These are phyloP conservation scores for Diachrysia chrysitis DNA, from an alignment of 2,888 invertebrate genomes.

Conservation along the genomic window DNA sequence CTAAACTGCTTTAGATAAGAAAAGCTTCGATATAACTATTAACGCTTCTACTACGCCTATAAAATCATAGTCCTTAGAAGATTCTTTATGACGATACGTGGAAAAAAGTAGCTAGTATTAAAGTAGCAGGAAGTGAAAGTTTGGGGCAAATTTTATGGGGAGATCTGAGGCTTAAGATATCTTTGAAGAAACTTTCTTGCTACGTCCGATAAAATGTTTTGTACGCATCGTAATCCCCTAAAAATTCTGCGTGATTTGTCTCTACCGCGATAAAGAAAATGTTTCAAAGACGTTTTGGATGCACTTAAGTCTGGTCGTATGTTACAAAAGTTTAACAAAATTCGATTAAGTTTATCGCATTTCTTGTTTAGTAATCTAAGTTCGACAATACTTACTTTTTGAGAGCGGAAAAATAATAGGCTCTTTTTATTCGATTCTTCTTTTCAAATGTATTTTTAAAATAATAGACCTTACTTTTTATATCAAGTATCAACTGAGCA, in stretches of 20 bases:
- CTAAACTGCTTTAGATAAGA: neutral
- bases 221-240: constrained; percentile 79
- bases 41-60: constrained; percentile 21
- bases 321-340: constrained; percentile 52
- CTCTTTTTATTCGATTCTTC: constrained; percentile 36
- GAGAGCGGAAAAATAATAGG: constrained; percentile 6
- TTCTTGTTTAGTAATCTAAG: constrained; percentile 12
- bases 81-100: constrained; percentile 51
- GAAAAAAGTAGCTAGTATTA: constrained; percentile 72
- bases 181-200: constrained; percentile 76
- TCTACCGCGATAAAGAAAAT: constrained; percentile 73
- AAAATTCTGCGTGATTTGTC: constrained; percentile 82
- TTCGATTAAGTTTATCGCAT: constrained; percentile 35
- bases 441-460: neutral
- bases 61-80: constrained; percentile 33
- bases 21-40: constrained; percentile 32
- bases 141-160: constrained; percentile 76
- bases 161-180: constrained; percentile 81
- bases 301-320: constrained; percentile 64
- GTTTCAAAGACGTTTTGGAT: constrained; percentile 60
- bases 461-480: constrained; percentile 3
- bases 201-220: constrained; percentile 82
- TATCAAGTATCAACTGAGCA: constrained; percentile 1
- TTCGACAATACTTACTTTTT: neutral
- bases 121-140: constrained; percentile 77